A percentile compares a stretch with the other conserved stretches of the same genome.
Conservation (phyloP, 2,113 vertebrate genomes). For the Bubo blakistoni region DNA sequence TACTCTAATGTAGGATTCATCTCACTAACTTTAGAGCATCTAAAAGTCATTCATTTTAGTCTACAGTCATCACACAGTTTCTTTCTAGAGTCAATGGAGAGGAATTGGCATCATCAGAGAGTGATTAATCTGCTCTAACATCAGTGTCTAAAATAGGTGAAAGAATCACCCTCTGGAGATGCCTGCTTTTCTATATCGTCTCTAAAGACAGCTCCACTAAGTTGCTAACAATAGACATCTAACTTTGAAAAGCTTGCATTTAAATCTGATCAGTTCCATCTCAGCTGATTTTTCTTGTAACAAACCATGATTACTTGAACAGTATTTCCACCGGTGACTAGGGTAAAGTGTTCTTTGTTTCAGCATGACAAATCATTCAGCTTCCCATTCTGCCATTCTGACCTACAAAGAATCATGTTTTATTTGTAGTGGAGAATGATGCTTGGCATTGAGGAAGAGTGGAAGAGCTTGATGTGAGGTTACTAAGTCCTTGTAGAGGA, state of each 20-base stretch:
- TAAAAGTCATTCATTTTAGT: slow-evolving; percentile 1
- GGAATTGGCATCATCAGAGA: neutral
- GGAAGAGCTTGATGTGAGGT: neutral
- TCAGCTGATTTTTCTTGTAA: slow-evolving; percentile 13
- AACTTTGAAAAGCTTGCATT: slow-evolving; percentile 31
- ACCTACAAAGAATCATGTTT: neutral
- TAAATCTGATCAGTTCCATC: neutral
- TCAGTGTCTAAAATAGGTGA: neutral
- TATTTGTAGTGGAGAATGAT: neutral
- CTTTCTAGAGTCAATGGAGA: neutral
- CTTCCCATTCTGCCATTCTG: neutral
- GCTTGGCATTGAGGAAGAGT: neutral
- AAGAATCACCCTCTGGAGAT: slow-evolving; percentile 11
- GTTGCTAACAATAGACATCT: neutral
- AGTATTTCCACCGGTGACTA: neutral
- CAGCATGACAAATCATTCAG: neutral
- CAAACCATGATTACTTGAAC: neutral
- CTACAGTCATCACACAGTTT: neutral
- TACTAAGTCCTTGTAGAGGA: neutral
- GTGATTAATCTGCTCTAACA: neutral
- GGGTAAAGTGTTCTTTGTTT: slow-evolving; percentile 8
- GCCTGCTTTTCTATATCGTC: neutral
- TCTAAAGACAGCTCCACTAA: neutral
- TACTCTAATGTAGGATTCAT: neutral
- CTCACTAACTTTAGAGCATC: neutral